Percentiles rank a stretch among this genome's conserved stretches.
phyloP scores from a whole-genome alignment of 2,888 invertebrate species.

The Schizaphis graminum region DNA sequence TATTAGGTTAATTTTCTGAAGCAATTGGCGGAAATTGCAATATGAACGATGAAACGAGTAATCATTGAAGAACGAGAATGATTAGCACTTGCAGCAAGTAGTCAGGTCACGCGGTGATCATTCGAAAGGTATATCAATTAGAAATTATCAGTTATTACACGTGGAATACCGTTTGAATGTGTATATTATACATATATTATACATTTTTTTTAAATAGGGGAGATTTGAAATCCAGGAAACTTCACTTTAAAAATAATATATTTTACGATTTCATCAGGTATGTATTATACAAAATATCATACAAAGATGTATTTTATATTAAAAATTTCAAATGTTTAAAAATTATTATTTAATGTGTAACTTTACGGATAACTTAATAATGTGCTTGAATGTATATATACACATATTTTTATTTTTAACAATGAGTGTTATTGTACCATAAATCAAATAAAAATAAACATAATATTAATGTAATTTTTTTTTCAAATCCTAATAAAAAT shows the following conservation, averaged over 20 bases:
- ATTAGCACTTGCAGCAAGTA: neutral
- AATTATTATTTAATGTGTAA: neutral
- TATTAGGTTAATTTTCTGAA: conserved; percentile 51
- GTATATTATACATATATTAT: neutral
- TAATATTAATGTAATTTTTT: neutral
- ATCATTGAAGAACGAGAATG: conserved; percentile 12
- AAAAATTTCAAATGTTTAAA: neutral
- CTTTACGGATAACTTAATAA: neutral
- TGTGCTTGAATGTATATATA: neutral
- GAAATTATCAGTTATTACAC: conserved; percentile 7
- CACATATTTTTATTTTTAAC: neutral
- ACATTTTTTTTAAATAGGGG: neutral
- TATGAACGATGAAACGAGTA: conserved; percentile 42
- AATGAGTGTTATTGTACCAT: neutral
- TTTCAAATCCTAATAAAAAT: neutral
- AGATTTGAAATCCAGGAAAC: neutral
- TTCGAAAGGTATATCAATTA: neutral
- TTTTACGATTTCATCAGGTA: neutral
- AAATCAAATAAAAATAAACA: neutral
- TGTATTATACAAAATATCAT: neutral
- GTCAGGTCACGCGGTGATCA: neutral
- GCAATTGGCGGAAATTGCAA: conserved; percentile 54
- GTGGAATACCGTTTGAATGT: neutral
- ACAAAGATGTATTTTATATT: neutral
- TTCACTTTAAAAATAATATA: neutral